Base-by-base conservation (phyloP, 2,888 invertebrate species). In the Odiellus spinosus region DNA sequence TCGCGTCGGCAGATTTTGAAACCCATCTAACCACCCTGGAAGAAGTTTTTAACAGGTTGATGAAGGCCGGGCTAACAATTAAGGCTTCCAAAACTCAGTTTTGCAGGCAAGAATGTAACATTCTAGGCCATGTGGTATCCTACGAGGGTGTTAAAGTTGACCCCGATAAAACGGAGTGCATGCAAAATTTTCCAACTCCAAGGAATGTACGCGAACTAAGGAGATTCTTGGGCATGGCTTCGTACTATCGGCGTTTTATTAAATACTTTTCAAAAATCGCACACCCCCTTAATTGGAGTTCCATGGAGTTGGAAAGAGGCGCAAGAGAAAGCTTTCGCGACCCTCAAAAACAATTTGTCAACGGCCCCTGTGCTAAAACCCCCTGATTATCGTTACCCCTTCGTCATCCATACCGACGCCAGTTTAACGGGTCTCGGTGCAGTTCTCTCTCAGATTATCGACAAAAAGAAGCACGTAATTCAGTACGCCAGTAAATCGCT, bases 381-480 rank as follows among this genome's bases (percentile, higher is more conserved):
- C 33, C 33, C 33, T 4, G 32, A 42, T 17, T 33, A 26, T 21
- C 20, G 33, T 17, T 34, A 33, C 19, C 18, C n/a, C 6, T 34
- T 19, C 10, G 17, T 18, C 8, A 12, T 43, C 19, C 17, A 33
- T 10, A 35, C 34, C 5, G 34, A 43, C 35, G 43, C 62, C 1
- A 60, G 60, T 3, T 52, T 54, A 4, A 57, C 56, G 35, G 63
- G 61, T 4, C 21, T 63, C 15, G 63, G 62, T 2, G 60, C 58
- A 3, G 26, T 26, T 6, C 26, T 26, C 8, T 15, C 20, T 10
- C 41, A 41, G 20, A 6, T 15, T 6, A 41, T 17, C 6, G 11
- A 41, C 17, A 17, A 11, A 4, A 19, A 41, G 6, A 17, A n/a
- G 20, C 18, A 20, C 17, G n/a, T 41, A 41, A 49, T 26, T 6